phyloP scores from a whole-genome alignment of 2,113 vertebrate species.

The Microtus pennsylvanicus region DNA sequence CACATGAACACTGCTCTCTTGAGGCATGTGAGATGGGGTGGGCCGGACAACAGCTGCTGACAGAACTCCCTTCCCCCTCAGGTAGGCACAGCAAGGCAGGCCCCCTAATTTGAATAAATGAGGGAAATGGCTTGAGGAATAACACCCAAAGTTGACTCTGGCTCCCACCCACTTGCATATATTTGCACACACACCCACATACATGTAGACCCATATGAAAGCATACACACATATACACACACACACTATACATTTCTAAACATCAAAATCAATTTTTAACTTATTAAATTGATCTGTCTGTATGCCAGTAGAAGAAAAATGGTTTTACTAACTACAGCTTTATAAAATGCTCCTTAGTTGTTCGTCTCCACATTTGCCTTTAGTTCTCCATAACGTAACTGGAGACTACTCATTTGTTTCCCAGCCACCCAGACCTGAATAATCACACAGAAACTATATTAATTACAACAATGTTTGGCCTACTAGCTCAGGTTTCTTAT shows the following conservation, averaged over 20 bases:
- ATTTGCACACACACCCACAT: background rate
- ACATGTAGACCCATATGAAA: background rate
- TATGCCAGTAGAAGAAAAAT: background rate
- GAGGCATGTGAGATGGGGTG: background rate
- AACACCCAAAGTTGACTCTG: background rate
- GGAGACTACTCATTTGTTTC: too few relatives aligned
- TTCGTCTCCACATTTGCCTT: slow-evolving; percentile 25
- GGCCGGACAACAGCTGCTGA: background rate
- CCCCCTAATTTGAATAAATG: background rate
- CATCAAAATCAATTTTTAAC: slow-evolving; percentile 4
- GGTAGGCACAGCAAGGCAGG: background rate
- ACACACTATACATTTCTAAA: background rate
- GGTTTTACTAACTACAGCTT: slow-evolving; percentile 31
- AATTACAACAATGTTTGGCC: too few relatives aligned
- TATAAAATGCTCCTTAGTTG: background rate
- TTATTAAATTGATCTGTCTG: slow-evolving; percentile 19
- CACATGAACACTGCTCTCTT: background rate
- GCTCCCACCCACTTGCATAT: background rate
- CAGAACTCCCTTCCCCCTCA: background rate
- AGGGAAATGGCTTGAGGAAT: background rate
- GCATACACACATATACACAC: background rate
- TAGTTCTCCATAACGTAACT: background rate
- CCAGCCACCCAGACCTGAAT: too few relatives aligned
- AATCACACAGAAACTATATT: too few relatives aligned
- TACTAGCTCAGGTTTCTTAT: too few relatives aligned